Evolutionary conservation across 1,140 invertebrate species (phyloP), one percentile per base, ranked within the genome.

Genomic region (Antheraea mylitta): DNA sequence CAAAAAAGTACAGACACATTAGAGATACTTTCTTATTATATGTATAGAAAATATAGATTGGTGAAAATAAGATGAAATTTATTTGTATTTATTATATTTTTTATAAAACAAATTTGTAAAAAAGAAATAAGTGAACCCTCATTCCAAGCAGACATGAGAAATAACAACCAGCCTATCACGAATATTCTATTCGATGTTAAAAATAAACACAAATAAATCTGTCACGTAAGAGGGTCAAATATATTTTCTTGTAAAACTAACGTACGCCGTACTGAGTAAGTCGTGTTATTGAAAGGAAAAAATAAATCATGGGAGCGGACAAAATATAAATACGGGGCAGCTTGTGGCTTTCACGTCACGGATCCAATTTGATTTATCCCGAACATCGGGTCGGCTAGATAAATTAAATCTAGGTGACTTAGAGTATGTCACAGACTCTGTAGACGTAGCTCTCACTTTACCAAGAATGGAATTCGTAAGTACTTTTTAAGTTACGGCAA

Each of bases 141-240:
- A 4, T 30, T 30, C 22, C 38, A 8, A 11, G 38, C 38, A 42
- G 7, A 42, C 7, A 42, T 42, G 11, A 42, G 11, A 9, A 42
- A 42, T 42, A 11, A 9, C 38, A 11, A 42, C 38, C 38, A 0
- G 7, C 11, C 2, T 42, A 42, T 7, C 7, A 42, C 38, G 38
- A 42, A 42, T 42, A 42, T 42, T 42, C 38, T 42, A 42, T 42
- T 42, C 45, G 16, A 6, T 16, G 45, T 53, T 53, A 53, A 53
- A 53, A 53, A 53, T 53, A 53, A 53, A 53, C 45, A 53, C 11
- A n/a, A 53, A 53, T 53, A 53, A 53, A 53, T 53, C 45, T n/a
- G 10, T 53, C 45, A 16, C 9, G 11, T 13, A 53, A 53, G 45
- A 53, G 45, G 45, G 45, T 16, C 45, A 53, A 7, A 53, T 53